Base-by-base conservation (phyloP, 2,888 invertebrate species). In the Drosophila pegasa region DNA sequence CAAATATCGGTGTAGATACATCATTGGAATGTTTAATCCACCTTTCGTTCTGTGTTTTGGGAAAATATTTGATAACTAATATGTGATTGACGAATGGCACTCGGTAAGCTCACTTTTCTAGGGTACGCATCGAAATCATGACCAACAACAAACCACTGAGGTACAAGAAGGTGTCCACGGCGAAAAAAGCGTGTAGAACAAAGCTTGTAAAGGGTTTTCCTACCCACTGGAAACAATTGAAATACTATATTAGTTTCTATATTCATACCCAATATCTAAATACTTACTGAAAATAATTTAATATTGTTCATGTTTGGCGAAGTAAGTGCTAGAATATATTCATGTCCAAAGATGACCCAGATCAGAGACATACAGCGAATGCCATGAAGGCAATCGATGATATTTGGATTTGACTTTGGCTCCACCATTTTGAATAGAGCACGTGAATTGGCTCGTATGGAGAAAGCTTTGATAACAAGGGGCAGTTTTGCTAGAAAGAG, bases 131-230 rank as follows among this genome's bases (percentile, higher is more conserved):
- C 1, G 57, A 33, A 40, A 71, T 40, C 29, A 45, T 37, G n/a
- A 45, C 59, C 59, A 70, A 10, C 0, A 95, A 90, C 9, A 95
- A 82, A 5, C 95, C 95, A 76, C 94, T 94, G 16, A 95, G 75
- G 22, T 94, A 87, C 72, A 95, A 94, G 78, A 95, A 95, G 0
- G 94, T 93, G 63, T 95, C 95, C 2, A 95, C 94, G 0, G 94
- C 93, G 14, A 94, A 90, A 0, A 92, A 58, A 77, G 90, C 93
- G 87, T 93, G 58, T 75, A 90, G 57, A 5, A 88, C 18, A n/a
- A 90, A 70, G 75, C 77, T 82, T 0, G 81, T 70, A 45, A 78
- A 86, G 0, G 83, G 76, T 2, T 78, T 77, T 20, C 68, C 61
- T 2, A 70, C 9, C 90, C 90, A 90, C 90, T 90, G 12, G 25